phyloP scores from a whole-genome alignment of 2,797 vertebrate species.

The Tamandua tetradactyla region DNA sequence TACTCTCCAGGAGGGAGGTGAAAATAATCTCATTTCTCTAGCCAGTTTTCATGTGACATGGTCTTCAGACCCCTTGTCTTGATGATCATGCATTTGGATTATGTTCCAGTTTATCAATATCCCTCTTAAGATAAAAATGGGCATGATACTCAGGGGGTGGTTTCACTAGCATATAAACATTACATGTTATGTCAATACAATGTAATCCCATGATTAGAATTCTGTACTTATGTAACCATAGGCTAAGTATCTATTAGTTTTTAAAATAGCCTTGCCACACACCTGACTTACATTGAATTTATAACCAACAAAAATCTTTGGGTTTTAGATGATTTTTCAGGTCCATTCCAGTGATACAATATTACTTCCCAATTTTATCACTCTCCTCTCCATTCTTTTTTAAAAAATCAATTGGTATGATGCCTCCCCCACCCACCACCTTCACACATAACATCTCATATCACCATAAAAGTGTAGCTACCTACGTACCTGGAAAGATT shows the following conservation, averaged over 20 bases:
- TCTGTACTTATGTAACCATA: neutral
- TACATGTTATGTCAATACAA: neutral
- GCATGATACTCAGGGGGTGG: neutral
- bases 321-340: neutral
- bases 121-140: constrained; percentile 46
- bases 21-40: neutral
- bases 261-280: neutral
- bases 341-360: neutral
- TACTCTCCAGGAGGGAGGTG: neutral
- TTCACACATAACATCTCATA: neutral
- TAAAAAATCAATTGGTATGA: neutral
- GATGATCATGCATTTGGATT: neutral
- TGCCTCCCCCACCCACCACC: neutral
- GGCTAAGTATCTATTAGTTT: neutral
- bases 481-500: neutral
- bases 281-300: neutral
- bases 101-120: neutral
- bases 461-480: neutral
- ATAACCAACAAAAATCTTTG: neutral
- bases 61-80: neutral
- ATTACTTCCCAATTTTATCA: neutral
- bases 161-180: neutral
- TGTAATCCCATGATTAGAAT: neutral
- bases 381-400: neutral
- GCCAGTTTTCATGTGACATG: neutral